phyloP scores from a whole-genome alignment of 1,140 invertebrate genomes.

The Bombus huntii region DNA sequence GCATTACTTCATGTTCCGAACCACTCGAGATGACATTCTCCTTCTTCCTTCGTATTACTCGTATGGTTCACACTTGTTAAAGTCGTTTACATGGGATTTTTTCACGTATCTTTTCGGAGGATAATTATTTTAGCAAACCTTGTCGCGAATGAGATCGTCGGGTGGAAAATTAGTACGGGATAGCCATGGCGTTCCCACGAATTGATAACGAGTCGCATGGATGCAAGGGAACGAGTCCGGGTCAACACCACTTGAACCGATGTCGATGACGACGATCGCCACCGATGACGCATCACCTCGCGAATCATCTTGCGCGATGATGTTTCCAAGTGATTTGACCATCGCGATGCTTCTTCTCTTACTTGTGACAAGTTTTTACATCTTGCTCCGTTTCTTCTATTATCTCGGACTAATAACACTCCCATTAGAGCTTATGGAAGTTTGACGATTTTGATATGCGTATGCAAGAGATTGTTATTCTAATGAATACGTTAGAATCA shows the following conservation, averaged over 20 bases:
- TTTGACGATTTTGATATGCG: neutral
- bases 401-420: no score
- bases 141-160: neutral
- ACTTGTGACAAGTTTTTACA: neutral
- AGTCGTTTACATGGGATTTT: conserved; percentile 8
- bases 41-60: neutral
- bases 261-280: conserved; percentile 71
- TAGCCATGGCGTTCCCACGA: conserved; percentile 63
- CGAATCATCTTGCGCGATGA: conserved; percentile 71
- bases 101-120: neutral
- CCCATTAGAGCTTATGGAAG: neutral
- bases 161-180: conserved; percentile 40
- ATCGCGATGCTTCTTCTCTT: conserved; percentile 9
- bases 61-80: neutral
- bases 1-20: neutral
- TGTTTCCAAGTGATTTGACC: conserved; percentile 58
- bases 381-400: neutral
- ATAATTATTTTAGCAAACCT: neutral
- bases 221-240: conserved; percentile 67
- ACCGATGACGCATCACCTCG: conserved; percentile 72
- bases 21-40: neutral
- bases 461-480: neutral
- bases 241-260: conserved; percentile 77
- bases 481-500: neutral
- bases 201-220: conserved; percentile 63